Evolutionary conservation across 1,140 invertebrate genomes (phyloP), one percentile per base, ranked within the genome.

Genomic region (Cydia amplana): DNA sequence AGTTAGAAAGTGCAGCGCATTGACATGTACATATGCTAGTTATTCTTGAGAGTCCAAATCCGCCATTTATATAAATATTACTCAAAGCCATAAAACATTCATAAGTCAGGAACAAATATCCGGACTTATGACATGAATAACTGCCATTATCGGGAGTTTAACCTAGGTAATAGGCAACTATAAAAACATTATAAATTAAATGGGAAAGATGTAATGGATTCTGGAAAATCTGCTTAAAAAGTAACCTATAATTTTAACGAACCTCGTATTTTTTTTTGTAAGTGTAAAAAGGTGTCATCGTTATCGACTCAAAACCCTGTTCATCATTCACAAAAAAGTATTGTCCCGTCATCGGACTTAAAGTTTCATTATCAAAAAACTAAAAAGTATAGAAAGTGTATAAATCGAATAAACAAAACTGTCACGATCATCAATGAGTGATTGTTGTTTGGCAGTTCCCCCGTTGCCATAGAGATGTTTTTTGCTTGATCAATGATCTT

Each of bases 401-500:
- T 60, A 60, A 60, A 60, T 60, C 55, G n/a, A 60, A 60, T 12
- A 20, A 60, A 60, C 20, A 60, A 60, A 60, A 60, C 18, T 60
- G 55, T 60, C 55, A 60, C 9, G 55, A 60, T 60, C 55, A 60
- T 60, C 55, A 20, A 60, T 60, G 55, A 23, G 18, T 60, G 20
- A 51, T 51, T 51, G 55, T 60, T 60, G 55, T 60, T 60, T 60
- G 55, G 23, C 55, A 60, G 9, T 60, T 7, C 7, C 55, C 55
- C 55, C 55, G 20, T 60, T 60, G 55, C 55, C 51, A 60, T 60
- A 60, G 55, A 20, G 55, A 10, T 12, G 18, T 20, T 60, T 55
- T 60, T 60, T 23, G 55, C 55, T 60, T 60, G 55, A 23, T 60
- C 55, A 60, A 23, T 60, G n/a, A 60, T 23, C 20, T 60, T 60